Evolutionary conservation across 2,797 vertebrate genomes (phyloP).

Genomic region (Microhierax caerulescens): DNA sequence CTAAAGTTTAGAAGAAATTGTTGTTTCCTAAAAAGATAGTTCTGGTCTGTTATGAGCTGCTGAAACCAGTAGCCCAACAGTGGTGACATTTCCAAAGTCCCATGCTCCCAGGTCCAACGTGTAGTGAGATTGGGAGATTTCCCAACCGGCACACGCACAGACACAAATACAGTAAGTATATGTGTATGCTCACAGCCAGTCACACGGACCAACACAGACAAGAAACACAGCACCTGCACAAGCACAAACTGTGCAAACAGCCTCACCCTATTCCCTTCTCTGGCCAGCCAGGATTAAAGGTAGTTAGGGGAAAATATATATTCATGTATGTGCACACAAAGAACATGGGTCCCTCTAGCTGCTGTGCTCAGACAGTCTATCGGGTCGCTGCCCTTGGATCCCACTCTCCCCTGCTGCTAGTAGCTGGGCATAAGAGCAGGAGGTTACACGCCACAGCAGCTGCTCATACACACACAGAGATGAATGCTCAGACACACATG

Average conservation of each 20-base stretch:
- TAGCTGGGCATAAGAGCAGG: background rate
- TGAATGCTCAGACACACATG: background rate
- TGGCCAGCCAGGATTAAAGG: background rate
- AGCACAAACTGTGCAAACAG: background rate
- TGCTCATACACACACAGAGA: background rate
- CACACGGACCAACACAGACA: background rate
- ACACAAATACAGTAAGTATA: background rate
- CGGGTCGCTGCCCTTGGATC: background rate
- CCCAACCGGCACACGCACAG: rapidly evolving
- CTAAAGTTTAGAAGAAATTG: background rate
- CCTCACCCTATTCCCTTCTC: background rate
- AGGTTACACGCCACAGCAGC: background rate
- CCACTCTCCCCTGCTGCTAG: background rate
- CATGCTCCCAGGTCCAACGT: no score
- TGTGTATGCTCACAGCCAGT: no score
- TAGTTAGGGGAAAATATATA: background rate
- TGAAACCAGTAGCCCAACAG: background rate
- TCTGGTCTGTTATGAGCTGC: background rate
- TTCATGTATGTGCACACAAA: background rate
- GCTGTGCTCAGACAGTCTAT: background rate
- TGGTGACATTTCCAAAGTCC: background rate
- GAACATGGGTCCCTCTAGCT: background rate
- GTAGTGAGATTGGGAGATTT: background rate
- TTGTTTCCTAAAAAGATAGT: background rate
- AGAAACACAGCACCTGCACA: background rate